phyloP scores from a whole-genome alignment of 2,113 vertebrate genomes.

The Danio rerio region DNA sequence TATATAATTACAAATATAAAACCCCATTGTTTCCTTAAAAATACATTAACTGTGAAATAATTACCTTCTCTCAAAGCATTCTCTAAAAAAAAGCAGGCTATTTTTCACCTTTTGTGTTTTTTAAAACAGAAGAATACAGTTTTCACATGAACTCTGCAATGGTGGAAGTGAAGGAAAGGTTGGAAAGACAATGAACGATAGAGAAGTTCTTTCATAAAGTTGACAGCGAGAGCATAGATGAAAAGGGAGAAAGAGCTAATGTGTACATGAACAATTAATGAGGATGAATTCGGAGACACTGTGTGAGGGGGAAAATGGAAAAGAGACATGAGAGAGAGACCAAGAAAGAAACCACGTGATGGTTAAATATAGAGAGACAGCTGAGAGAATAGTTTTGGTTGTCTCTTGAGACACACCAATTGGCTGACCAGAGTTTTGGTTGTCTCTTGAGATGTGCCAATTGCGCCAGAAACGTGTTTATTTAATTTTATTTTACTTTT shows the following conservation, averaged over 20 bases:
- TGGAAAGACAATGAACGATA: neutral
- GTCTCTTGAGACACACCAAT: too few relatives aligned
- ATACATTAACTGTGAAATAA: too few relatives aligned
- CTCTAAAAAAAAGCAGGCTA: too few relatives aligned
- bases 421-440: too few relatives aligned
- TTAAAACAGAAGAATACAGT: neutral
- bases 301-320: conserved; percentile 8
- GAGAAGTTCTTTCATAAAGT: conserved; percentile 11
- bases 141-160: neutral
- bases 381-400: too few relatives aligned
- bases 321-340: conserved; percentile 17
- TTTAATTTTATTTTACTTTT: too few relatives aligned
- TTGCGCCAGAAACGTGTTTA: too few relatives aligned
- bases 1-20: too few relatives aligned
- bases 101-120: too few relatives aligned
- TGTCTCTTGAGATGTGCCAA: too few relatives aligned
- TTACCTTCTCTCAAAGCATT: too few relatives aligned
- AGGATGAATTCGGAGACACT: conserved; percentile 6
- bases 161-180: neutral
- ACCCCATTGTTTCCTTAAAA: too few relatives aligned
- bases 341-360: neutral
- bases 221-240: neutral
- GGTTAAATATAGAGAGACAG: conserved; percentile 25
- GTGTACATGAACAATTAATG: conserved; percentile 28
- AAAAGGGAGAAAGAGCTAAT: conserved; percentile 39